A percentile compares a stretch with the other conserved stretches of the same genome.
Evolutionary conservation across 2,797 vertebrate species (phyloP).

Genomic region (Australoheros facetus): DNA sequence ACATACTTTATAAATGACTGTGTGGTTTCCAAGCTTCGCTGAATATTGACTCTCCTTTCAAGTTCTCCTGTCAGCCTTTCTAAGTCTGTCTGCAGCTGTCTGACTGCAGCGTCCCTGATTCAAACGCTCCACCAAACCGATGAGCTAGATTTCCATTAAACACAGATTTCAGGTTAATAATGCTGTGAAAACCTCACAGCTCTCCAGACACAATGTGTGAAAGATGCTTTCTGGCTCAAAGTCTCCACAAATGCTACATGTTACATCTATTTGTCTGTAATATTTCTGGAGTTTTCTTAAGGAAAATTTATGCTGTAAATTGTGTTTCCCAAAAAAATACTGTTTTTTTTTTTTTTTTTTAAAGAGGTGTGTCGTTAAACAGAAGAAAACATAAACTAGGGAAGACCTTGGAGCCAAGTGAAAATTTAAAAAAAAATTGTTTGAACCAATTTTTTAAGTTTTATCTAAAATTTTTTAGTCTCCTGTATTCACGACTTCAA

Average conservation of each 20-base stretch:
- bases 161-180: slow-evolving; percentile 18
- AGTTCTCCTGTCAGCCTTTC: slow-evolving; percentile 41
- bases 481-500: neutral
- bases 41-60: slow-evolving; percentile 60
- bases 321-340: slow-evolving; percentile 9
- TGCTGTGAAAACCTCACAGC: slow-evolving; percentile 17
- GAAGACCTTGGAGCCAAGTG: neutral
- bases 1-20: slow-evolving; percentile 50
- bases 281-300: neutral
- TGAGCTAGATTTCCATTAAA: slow-evolving; percentile 26
- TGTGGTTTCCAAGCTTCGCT: slow-evolving; percentile 54
- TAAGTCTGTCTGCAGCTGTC: slow-evolving; percentile 52
- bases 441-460: neutral
- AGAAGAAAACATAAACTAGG: neutral
- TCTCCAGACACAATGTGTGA: neutral
- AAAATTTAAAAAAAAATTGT: too few relatives aligned
- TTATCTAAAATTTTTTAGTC: neutral
- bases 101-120: slow-evolving; percentile 36
- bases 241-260: neutral
- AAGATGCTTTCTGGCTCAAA: slow-evolving; percentile 16
- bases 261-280: neutral
- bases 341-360: slow-evolving; percentile 10
- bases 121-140: slow-evolving; percentile 29
- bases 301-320: neutral
- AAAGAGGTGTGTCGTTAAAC: slow-evolving; percentile 23